phyloP scores from a whole-genome alignment of 2,113 vertebrate species.

The Oreochromis aureus region DNA sequence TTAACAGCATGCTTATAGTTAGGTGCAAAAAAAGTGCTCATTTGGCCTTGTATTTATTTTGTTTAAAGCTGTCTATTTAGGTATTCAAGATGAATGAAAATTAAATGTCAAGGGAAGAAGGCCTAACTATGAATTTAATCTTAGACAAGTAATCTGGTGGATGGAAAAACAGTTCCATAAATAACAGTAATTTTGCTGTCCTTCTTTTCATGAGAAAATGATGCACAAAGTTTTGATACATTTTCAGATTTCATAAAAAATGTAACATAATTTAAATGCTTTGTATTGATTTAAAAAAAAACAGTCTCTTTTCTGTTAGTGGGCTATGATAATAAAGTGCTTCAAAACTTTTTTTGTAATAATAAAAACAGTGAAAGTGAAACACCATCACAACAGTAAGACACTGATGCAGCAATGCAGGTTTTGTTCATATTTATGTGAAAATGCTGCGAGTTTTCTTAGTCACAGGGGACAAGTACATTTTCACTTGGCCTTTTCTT shows the following conservation, averaged over 20 bases:
- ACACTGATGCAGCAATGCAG: not conserved
- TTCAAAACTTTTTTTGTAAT: not conserved
- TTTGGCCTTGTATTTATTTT: not conserved
- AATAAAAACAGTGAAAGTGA: not conserved
- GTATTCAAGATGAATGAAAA: not conserved
- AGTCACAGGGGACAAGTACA: not conserved
- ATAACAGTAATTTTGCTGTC: not conserved
- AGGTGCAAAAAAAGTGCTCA: not conserved
- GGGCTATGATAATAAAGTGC: not conserved
- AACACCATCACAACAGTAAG: not conserved
- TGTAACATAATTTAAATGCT: not conserved
- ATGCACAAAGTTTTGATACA: not conserved
- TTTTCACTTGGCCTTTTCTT: not conserved
- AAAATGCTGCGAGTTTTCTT: not conserved
- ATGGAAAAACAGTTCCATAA: not conserved
- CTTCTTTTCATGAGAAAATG: not conserved
- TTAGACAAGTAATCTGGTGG: not conserved
- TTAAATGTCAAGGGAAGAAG: not conserved
- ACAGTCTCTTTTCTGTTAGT: not conserved
- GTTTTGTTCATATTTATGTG: not conserved
- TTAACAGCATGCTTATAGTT: not conserved
- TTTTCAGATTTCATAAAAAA: not conserved
- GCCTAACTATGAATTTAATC: not conserved
- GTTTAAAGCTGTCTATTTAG: not conserved
- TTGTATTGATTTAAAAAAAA: not conserved